Evolutionary conservation across 1,140 invertebrate genomes (phyloP), one percentile per base, ranked within the genome.

Genomic region (Drosophila malerkotliana): DNA sequence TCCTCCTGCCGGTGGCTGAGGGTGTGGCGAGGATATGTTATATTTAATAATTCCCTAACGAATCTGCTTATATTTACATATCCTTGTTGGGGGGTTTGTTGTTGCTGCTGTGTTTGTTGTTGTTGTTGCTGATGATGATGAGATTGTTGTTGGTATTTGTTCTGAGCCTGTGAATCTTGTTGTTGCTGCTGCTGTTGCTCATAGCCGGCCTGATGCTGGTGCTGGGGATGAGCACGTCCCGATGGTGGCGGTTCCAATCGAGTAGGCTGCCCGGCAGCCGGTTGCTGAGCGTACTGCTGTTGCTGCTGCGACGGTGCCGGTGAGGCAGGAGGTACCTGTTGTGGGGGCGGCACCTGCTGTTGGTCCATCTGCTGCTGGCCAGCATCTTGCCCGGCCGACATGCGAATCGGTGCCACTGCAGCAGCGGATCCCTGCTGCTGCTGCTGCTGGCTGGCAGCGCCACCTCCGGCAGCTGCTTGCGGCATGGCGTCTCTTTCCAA

Each of bases 201-300:
- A 6, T 56, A 32, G 1, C 9, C 34, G 4, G 34, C 34, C 14
- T 41, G 39, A 4, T 63, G 61, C 12, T 83, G 80, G 9, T 78
- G 79, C 1, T 73, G 76, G 34, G 53, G 72, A 75, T 87, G 82
- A 18, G 81, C 82, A 1, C 81, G 77, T 24, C 83, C 83, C 6
- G 51, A 14, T 0, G 54, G 56, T 8, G 59, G 24, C 0, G 77
- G 73, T 1, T 82, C 82, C 39, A 72, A 55, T 1, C 83, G 74
- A 8, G 84, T 66, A 0, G 84, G 79, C 26, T 82, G 83, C 10
- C 82, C 83, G 6, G 82, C 83, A 21, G 82, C 83, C 15, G 83
- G 83, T 12, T 52, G 67, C 24, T 88, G 83, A 7, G 71, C 53
- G 1, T 64, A 88, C 39, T 74, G 76, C 34, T 67, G 61, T 15